Conservation (phyloP, 2,113 vertebrate genomes). For the Lepus timidus region DNA sequence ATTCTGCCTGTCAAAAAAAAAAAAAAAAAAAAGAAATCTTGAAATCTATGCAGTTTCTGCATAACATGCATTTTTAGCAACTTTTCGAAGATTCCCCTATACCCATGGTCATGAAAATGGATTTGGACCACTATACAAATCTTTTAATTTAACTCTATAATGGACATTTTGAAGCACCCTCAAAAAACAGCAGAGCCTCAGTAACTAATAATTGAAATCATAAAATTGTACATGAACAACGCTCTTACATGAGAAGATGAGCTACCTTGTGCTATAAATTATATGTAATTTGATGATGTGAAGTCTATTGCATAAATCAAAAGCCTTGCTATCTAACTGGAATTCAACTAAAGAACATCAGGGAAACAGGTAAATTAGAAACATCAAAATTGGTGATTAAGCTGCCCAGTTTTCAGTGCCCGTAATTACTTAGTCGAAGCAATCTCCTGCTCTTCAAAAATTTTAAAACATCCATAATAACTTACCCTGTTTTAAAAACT, state of each 20-base stretch:
- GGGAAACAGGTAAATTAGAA: background rate
- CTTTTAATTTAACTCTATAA: no score
- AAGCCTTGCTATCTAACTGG: background rate
- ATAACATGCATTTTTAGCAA: no score
- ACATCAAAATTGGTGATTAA: conserved; percentile 23
- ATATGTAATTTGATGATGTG: background rate
- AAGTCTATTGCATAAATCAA: background rate
- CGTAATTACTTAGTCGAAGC: background rate
- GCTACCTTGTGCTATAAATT: background rate
- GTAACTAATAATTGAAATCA: conserved; percentile 9
- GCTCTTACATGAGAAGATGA: background rate
- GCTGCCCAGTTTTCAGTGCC: background rate
- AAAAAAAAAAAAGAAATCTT: no score
- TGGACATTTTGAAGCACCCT: no score
- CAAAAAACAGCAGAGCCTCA: background rate
- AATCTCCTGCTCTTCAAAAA: conserved; percentile 19
- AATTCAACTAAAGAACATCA: background rate
- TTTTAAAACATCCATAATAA: conserved; percentile 1
- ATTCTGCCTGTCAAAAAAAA: no score
- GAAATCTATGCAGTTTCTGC: background rate
- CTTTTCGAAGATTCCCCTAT: no score
- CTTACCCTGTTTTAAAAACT: background rate
- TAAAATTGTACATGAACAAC: background rate
- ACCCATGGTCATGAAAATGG: no score
- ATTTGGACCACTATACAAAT: no score